Evolutionary conservation across 2,113 vertebrate genomes (phyloP).

Genomic region (Gallinago undulata): DNA sequence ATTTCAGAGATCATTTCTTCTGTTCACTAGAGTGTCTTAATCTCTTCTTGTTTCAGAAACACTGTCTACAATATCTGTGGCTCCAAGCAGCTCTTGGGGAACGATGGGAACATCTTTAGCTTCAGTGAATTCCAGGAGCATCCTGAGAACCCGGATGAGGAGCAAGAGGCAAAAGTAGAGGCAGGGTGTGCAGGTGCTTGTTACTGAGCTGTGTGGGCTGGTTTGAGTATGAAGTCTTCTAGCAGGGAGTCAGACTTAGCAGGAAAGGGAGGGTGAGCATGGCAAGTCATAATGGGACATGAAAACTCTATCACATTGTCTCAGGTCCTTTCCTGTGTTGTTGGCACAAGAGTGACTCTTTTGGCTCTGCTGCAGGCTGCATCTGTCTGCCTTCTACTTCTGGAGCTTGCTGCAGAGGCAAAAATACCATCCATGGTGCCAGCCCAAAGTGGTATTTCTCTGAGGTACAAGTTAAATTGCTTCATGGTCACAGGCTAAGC

Average conservation of each 20-base stretch:
- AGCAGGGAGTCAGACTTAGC: neutral
- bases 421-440: neutral
- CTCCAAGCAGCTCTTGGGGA: conserved; percentile 75
- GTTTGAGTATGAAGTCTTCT: neutral
- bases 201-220: neutral
- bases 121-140: conserved; percentile 51
- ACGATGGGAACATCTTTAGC: conserved; percentile 66
- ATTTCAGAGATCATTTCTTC: neutral
- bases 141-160: conserved; percentile 13
- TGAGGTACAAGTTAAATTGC: neutral
- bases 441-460: neutral
- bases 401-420: neutral
- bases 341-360: neutral
- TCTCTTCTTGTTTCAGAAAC: conserved; percentile 79
- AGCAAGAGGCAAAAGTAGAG: neutral
- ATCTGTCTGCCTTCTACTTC: neutral
- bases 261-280: neutral
- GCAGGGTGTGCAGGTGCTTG: conserved; percentile 16
- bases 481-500: neutral
- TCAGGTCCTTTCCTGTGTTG: neutral
- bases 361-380: neutral
- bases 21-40: neutral
- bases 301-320: neutral
- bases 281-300: no score
- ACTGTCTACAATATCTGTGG: conserved; percentile 81